Base-by-base conservation (phyloP, 2,113 vertebrate genomes). In the Alligator sinensis region DNA sequence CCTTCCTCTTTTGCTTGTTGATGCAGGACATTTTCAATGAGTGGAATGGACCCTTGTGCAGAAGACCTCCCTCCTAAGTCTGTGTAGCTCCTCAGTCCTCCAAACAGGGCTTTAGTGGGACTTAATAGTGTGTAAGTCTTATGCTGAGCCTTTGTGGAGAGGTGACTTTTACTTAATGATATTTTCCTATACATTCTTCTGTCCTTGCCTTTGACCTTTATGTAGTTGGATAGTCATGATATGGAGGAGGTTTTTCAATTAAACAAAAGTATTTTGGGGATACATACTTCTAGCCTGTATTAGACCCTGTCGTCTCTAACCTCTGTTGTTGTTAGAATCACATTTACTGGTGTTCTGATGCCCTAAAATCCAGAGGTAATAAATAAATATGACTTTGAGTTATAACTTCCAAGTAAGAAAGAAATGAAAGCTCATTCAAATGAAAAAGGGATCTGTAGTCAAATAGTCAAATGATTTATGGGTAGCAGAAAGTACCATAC, bases 61-160 rank as follows among this genome's bases (percentile, higher is more conserved):
- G 25, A 57, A 57, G 25, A 4, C n/a, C n/a, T n/a, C n/a, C 57
- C 15, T 22, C 30, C 19, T 6, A 70, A 19, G 12, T 19, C 34
- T 47, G 15, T 8, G 30, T 74, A 47, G 12, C 70, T 38, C 34
- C 47, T 47, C 21, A 47, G 21, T 4, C 22, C 21, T 74, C 19
- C 22, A 2, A 9, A 6, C 1, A 9, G 27, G 30, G 11, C 63
- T 54, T 30, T 0, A 0, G 4, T 24, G 28, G 28, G 30, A 9
- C 6, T 24, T 47, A 27, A 4, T 47, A 19, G 54, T 18, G n/a
- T 47, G 1, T 16, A 57, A 34, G 75, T 14, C 30, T 3, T 2
- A 66, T 1, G 34, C 54, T 72, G 60, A 16, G 12, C 5, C 22
- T 72, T 9, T 6, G 47, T 21, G 28, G 1, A 70, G 28, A 15